Conservation (phyloP, 2,888 invertebrate species). For the Dexiosoma caninum region DNA sequence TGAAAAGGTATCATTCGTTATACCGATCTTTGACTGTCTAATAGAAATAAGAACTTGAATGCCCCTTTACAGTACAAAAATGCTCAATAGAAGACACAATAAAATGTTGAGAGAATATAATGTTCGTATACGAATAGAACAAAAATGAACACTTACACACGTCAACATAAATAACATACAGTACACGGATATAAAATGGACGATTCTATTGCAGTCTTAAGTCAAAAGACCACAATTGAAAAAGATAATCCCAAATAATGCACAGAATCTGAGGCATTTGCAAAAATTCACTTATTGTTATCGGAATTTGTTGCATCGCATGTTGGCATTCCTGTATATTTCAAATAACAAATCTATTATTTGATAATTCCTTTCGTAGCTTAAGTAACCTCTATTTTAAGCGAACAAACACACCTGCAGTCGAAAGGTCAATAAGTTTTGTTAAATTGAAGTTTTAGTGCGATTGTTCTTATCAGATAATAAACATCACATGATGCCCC, state of each 20-base stretch:
- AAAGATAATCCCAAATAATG: conserved; percentile 43
- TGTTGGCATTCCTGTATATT: neutral
- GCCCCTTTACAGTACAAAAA: conserved; percentile 30
- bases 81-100: conserved; percentile 57
- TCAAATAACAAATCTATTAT: neutral
- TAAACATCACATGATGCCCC: too few relatives aligned
- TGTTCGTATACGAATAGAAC: neutral
- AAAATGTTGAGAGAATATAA: conserved; percentile 47
- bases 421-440: conserved; percentile 38
- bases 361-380: conserved; percentile 5
- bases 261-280: neutral
- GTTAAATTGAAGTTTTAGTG: neutral
- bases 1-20: neutral
- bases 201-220: neutral
- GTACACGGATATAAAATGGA: neutral
- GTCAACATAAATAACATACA: neutral
- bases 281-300: conserved; percentile 19
- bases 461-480: neutral
- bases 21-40: too few relatives aligned
- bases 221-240: conserved; percentile 41
- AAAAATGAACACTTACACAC: neutral
- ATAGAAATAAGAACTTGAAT: neutral
- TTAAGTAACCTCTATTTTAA: neutral
- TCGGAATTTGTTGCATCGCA: neutral
- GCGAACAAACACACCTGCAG: neutral